phyloP scores from a whole-genome alignment of 2,797 vertebrate species.

The Telmatherina bonti region DNA sequence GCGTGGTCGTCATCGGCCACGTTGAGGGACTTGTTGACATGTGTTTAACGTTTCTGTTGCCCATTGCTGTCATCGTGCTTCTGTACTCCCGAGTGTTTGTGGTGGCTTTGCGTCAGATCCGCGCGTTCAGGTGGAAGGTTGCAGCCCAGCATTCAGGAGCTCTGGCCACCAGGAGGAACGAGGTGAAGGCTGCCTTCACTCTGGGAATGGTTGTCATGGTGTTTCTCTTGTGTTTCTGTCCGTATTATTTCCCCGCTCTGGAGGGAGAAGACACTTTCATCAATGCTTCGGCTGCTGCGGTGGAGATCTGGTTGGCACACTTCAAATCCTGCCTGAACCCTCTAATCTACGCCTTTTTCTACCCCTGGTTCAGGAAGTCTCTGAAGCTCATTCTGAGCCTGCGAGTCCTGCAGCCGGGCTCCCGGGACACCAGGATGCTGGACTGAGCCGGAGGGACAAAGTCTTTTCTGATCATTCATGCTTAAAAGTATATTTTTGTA shows the following conservation, averaged over 20 bases:
- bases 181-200: slow-evolving; percentile 65
- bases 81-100: slow-evolving; percentile 20
- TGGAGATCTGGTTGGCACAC: slow-evolving; percentile 45
- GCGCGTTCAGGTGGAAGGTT: slow-evolving; percentile 35
- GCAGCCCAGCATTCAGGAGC: not conserved
- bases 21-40: slow-evolving; percentile 49
- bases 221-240: slow-evolving; percentile 43
- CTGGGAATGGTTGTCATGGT: slow-evolving; percentile 64
- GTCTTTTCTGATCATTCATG: too few species aligned
- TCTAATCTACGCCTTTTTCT: slow-evolving; percentile 39
- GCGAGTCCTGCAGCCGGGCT: slow-evolving; percentile 35
- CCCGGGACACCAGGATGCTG: not conserved
- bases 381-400: slow-evolving; percentile 34
- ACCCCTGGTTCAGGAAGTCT: slow-evolving; percentile 50
- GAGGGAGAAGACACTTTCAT: not conserved
- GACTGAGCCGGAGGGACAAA: too few species aligned
- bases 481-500: not conserved
- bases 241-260: slow-evolving; percentile 42
- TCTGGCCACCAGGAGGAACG: slow-evolving; percentile 32
- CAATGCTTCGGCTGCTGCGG: not conserved
- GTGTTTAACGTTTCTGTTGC: slow-evolving; percentile 50
- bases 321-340: slow-evolving; percentile 63
- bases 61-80: slow-evolving; percentile 41
- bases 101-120: slow-evolving; percentile 70
- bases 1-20: slow-evolving; percentile 49